phyloP scores from a whole-genome alignment of 2,113 vertebrate species.

The Nesoenas mayeri region DNA sequence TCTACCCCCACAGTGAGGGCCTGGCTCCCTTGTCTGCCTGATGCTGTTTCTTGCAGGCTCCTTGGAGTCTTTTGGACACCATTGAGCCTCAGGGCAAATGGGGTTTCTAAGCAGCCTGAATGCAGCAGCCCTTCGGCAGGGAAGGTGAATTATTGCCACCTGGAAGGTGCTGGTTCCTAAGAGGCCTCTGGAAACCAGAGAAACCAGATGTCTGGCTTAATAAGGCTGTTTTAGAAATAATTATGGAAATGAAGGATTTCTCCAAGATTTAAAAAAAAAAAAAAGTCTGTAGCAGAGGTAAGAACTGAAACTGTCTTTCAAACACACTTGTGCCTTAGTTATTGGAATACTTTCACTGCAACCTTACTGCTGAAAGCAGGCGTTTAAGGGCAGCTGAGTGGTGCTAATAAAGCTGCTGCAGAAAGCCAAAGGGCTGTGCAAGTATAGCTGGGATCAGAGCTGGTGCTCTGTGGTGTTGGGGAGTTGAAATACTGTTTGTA shows the following conservation, averaged over 20 bases:
- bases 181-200: background rate
- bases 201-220: background rate
- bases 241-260: background rate
- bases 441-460: background rate
- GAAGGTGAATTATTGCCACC: background rate
- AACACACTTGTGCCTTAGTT: background rate
- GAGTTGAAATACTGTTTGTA: background rate
- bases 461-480: background rate
- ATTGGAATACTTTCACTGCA: background rate
- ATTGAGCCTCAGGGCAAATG: background rate
- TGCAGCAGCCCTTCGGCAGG: background rate
- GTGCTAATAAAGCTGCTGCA: background rate
- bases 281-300: rapidly evolving
- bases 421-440: background rate
- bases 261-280: background rate
- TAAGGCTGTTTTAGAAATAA: background rate
- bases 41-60: background rate
- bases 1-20: background rate
- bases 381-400: background rate
- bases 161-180: background rate
- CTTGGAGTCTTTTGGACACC: background rate
- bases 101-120: background rate
- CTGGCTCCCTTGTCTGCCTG: background rate
- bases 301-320: background rate
- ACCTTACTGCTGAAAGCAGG: background rate